These are phyloP conservation scores for Lepus oiostolus DNA, from an alignment of 2,797 vertebrate species.

Conservation along the genomic window DNA sequence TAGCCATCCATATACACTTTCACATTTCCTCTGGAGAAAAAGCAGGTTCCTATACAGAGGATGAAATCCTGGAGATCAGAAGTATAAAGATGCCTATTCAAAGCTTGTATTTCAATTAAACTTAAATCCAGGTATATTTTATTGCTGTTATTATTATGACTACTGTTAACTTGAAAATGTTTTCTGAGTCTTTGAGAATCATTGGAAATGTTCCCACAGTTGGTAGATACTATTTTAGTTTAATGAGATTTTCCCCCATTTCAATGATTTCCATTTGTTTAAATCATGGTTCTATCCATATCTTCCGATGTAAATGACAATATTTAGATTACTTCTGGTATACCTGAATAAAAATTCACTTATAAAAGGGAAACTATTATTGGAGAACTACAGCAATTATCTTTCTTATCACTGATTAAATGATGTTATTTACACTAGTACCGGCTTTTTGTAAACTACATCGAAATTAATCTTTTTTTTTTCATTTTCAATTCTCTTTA, in stretches of 20 bases:
- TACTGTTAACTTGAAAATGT: slow-evolving; percentile 61
- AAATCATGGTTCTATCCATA: slow-evolving; percentile 48
- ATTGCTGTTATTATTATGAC: neutral
- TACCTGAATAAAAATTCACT: slow-evolving; percentile 64
- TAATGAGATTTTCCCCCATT: slow-evolving; percentile 16
- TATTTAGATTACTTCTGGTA: slow-evolving; percentile 60
- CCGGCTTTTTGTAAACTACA: slow-evolving; percentile 56
- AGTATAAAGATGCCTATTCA: neutral
- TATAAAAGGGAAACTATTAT: slow-evolving; percentile 42
- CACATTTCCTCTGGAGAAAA: neutral
- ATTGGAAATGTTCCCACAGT: slow-evolving; percentile 39
- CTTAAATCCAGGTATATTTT: neutral
- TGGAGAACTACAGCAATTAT: slow-evolving; percentile 54
- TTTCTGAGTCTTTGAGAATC: neutral
- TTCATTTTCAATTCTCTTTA: no score
- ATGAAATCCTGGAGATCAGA: neutral
- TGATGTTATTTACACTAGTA: slow-evolving; percentile 50
- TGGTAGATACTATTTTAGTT: slow-evolving; percentile 49
- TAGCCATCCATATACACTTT: neutral
- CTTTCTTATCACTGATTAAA: slow-evolving; percentile 54
- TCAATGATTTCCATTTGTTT: slow-evolving; percentile 39
- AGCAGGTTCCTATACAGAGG: neutral
- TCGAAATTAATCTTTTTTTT: slow-evolving; percentile 19
- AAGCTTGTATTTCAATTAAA: neutral
- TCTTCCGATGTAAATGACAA: slow-evolving; percentile 62